Evolutionary conservation across 2,888 invertebrate species (phyloP).

Genomic region (Parnassius orleans): DNA sequence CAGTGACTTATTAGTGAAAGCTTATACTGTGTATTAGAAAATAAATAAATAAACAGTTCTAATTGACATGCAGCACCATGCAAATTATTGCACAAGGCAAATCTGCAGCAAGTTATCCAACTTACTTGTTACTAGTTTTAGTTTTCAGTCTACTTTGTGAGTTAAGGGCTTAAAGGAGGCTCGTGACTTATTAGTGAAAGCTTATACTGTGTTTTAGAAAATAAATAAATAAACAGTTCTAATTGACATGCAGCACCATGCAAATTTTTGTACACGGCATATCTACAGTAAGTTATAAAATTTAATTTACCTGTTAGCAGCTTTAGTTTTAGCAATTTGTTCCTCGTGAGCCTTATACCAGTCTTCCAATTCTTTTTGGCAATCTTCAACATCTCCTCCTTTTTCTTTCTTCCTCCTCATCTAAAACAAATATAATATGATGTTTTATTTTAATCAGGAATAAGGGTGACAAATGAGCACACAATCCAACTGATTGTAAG

Average conservation of each 20-base stretch:
- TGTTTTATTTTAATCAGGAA: too few relatives aligned
- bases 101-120: slow-evolving; percentile 1
- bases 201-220: too few relatives aligned
- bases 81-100: background rate
- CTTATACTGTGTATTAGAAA: too few relatives aligned
- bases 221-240: too few relatives aligned
- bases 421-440: slow-evolving; percentile 62
- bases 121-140: slow-evolving; percentile 95
- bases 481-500: too few relatives aligned
- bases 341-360: slow-evolving; percentile 99
- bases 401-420: slow-evolving; percentile 95
- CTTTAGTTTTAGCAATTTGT: slow-evolving; percentile 95
- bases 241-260: too few relatives aligned
- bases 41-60: too few relatives aligned
- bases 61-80: too few relatives aligned
- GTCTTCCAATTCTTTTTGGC: slow-evolving; percentile 98
- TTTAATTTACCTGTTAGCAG: slow-evolving; percentile 92
- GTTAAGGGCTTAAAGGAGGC: slow-evolving; percentile 58
- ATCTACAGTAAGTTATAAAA: slow-evolving; percentile 7
- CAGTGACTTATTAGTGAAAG: too few relatives aligned
- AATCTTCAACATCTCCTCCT: slow-evolving; percentile 91
- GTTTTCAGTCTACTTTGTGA: slow-evolving; percentile 96
- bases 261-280: background rate
- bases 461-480: too few relatives aligned
- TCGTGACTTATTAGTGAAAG: too few relatives aligned